These are phyloP conservation scores for Busseola fusca DNA, from an alignment of 2,888 invertebrate genomes.

Conservation along the genomic window DNA sequence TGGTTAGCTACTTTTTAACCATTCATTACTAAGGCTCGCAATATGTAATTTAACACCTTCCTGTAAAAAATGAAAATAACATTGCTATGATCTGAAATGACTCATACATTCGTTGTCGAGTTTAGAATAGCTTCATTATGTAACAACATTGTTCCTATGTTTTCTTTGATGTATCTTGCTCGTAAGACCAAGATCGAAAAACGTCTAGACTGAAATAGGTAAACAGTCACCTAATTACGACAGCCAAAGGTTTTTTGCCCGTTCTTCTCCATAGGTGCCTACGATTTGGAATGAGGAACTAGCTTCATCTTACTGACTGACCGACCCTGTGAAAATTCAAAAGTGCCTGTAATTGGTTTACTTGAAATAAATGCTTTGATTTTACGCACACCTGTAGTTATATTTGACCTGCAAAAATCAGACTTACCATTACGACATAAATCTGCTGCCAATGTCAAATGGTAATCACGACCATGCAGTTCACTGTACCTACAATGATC, in stretches of 20 bases:
- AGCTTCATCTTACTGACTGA: too few relatives aligned
- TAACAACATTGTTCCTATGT: not conserved
- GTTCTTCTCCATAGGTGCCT: too few relatives aligned
- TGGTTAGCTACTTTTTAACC: not conserved
- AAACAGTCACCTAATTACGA: constrained; percentile 13
- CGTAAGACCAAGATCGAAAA: not conserved
- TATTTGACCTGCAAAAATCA: not conserved
- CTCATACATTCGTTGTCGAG: not conserved
- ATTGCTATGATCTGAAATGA: not conserved
- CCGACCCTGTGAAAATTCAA: too few relatives aligned
- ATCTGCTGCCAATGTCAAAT: not conserved
- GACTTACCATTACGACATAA: not conserved
- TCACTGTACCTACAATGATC: constrained; percentile 2
- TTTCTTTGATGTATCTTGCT: not conserved
- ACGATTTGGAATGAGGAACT: too few relatives aligned
- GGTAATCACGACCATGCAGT: not conserved
- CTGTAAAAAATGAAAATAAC: not conserved
- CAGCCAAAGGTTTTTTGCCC: not conserved
- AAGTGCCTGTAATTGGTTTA: too few relatives aligned
- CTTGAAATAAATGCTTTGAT: too few relatives aligned
- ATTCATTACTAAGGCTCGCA: not conserved
- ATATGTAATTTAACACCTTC: not conserved
- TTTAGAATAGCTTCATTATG: not conserved
- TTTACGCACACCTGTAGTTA: not conserved
- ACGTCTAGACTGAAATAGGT: not conserved